A percentile compares a stretch with the other conserved stretches of the same genome.
Conservation (phyloP, 1,140 invertebrate genomes). For the Bilobella aurantiaca region DNA sequence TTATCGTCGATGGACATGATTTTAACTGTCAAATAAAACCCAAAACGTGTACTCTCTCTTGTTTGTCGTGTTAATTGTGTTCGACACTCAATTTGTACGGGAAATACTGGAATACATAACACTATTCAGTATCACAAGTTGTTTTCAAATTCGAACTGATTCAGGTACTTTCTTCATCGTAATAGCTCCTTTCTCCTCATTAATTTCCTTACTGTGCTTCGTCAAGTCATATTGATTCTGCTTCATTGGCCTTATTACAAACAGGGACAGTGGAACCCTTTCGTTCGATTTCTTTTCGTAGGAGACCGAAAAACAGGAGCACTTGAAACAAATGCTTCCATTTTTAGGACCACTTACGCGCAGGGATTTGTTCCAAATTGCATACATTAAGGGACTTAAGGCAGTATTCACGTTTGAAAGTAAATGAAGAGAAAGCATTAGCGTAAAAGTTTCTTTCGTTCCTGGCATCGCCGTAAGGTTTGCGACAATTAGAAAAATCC, state of each 20-base stretch:
- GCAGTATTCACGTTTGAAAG: constrained; percentile 21
- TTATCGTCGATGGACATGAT: too few relatives aligned
- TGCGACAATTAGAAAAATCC: constrained; percentile 18
- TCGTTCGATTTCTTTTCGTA: neutral
- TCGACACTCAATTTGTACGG: too few relatives aligned
- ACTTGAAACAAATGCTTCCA: neutral
- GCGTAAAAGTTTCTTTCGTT: neutral
- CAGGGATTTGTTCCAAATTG: constrained; percentile 28
- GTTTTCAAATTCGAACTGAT: too few relatives aligned
- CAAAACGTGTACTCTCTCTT: too few relatives aligned
- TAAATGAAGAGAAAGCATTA: constrained; percentile 11
- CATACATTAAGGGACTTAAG: constrained; percentile 27
- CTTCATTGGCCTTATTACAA: neutral
- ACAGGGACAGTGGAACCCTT: neutral
- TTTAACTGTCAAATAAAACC: too few relatives aligned
- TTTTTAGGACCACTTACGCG: neutral
- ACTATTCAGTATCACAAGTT: too few relatives aligned
- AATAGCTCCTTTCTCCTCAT: neutral
- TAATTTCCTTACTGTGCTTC: neutral
- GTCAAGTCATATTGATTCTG: neutral
- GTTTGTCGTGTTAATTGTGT: too few relatives aligned
- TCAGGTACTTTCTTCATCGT: too few relatives aligned
- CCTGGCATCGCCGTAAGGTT: neutral
- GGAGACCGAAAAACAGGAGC: neutral
- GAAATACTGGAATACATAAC: too few relatives aligned